phyloP scores from a whole-genome alignment of 1,140 invertebrate species.

The Pogonomyrmex californicus region DNA sequence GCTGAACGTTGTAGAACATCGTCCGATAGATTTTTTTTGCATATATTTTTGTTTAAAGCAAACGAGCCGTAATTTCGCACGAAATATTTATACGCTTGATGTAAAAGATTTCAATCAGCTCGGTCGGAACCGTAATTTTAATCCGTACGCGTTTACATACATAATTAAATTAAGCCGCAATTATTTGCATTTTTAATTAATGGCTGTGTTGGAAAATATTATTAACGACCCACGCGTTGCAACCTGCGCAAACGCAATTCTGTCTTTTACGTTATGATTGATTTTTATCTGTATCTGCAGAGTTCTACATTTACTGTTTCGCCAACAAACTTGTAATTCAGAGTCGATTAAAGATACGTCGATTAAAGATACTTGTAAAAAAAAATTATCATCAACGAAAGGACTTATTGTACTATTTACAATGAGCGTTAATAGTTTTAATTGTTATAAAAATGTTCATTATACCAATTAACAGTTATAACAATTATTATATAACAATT shows the following conservation, averaged over 20 bases:
- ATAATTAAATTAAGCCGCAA: conserved; percentile 60
- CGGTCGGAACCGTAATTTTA: conserved; percentile 51
- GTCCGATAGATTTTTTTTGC: conserved; percentile 17
- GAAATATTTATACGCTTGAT: conserved; percentile 49
- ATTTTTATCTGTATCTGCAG: background rate
- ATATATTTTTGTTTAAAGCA: conserved; percentile 49
- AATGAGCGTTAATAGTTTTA: background rate
- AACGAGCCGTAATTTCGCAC: conserved; percentile 40
- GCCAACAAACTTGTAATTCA: conserved; percentile 4
- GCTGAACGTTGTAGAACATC: conserved; percentile 2
- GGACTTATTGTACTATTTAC: background rate
- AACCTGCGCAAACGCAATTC: conserved; percentile 34
- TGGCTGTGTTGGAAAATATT: conserved; percentile 53
- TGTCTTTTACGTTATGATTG: conserved; percentile 31
- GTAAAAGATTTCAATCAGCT: conserved; percentile 61
- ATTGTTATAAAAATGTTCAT: background rate
- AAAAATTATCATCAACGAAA: background rate
- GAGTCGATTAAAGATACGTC: background rate
- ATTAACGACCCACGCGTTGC: conserved; percentile 38
- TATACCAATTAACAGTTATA: too few species aligned
- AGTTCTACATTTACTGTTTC: conserved; percentile 17
- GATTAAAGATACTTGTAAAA: background rate
- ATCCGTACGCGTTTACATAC: conserved; percentile 52
- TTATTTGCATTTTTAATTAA: conserved; percentile 64
- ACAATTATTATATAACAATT: background rate